Conservation (phyloP, 2,888 invertebrate species). For the Antheraea yamamai region DNA sequence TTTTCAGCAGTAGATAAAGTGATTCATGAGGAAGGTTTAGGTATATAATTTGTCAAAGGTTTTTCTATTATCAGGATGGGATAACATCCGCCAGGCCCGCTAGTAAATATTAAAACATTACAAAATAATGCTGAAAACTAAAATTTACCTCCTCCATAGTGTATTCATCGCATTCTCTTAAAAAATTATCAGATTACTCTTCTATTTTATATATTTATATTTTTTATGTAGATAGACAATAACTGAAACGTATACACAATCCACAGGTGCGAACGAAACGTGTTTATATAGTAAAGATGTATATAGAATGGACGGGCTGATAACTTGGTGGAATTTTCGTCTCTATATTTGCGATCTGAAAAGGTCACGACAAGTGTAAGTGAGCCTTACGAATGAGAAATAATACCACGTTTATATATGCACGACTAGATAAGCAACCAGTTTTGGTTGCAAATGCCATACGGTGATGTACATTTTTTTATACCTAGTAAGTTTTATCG, state of each 20-base stretch:
- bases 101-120: too few relatives aligned
- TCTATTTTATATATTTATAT: too few relatives aligned
- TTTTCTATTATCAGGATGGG: too few relatives aligned
- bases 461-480: not conserved
- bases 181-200: too few relatives aligned
- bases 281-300: not conserved
- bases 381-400: not conserved
- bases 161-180: too few relatives aligned
- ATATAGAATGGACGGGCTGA: not conserved
- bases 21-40: too few relatives aligned
- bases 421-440: not conserved
- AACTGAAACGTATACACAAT: not conserved
- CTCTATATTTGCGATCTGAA: not conserved
- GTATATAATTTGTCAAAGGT: too few relatives aligned
- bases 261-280: not conserved
- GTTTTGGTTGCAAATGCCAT: slow-evolving; percentile 4
- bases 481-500: too few relatives aligned
- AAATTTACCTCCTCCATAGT: too few relatives aligned
- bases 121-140: too few relatives aligned
- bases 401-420: not conserved
- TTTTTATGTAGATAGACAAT: not conserved
- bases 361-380: slow-evolving; percentile 3
- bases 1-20: too few relatives aligned
- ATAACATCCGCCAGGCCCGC: too few relatives aligned
- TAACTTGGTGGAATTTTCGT: not conserved